These are phyloP conservation scores for Pterostichus niger DNA, from an alignment of 2,888 invertebrate genomes.

Conservation along the genomic window DNA sequence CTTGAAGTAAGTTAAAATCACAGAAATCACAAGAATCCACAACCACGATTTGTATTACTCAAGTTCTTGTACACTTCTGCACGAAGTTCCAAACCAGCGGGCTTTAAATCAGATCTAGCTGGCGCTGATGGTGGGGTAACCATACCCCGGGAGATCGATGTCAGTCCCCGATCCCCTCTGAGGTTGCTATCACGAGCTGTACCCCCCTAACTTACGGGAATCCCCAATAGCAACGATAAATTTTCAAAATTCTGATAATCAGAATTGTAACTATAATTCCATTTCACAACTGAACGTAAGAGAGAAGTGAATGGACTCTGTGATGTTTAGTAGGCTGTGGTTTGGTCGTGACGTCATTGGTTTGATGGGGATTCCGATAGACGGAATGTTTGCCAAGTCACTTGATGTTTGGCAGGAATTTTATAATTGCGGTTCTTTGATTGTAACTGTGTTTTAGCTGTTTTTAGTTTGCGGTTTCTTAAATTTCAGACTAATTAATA, in stretches of 20 bases:
- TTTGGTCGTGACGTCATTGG: constrained; percentile 24
- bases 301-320: constrained; percentile 35
- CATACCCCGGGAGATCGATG: constrained; percentile 46
- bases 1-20: constrained; percentile 22
- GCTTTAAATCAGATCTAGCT: constrained; percentile 44
- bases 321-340: constrained; percentile 21
- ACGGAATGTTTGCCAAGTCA: background rate
- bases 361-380: constrained; percentile 43
- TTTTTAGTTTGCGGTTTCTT: background rate
- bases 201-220: constrained; percentile 26
- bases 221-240: constrained; percentile 12
- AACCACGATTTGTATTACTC: constrained; percentile 1
- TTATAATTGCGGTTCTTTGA: background rate
- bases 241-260: constrained; percentile 11
- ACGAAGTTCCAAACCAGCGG: constrained; percentile 17
- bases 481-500: background rate
- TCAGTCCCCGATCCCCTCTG: constrained; percentile 25
- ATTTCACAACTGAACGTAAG: background rate
- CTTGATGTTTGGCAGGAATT: background rate
- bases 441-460: background rate
- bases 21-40: constrained; percentile 24
- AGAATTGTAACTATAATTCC: background rate
- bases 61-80: constrained; percentile 46
- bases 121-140: constrained; percentile 27
- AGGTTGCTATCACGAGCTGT: background rate